Evolutionary conservation across 2,113 vertebrate genomes (phyloP), one percentile per base, ranked within the genome.

Genomic region (Picathartes gymnocephalus): DNA sequence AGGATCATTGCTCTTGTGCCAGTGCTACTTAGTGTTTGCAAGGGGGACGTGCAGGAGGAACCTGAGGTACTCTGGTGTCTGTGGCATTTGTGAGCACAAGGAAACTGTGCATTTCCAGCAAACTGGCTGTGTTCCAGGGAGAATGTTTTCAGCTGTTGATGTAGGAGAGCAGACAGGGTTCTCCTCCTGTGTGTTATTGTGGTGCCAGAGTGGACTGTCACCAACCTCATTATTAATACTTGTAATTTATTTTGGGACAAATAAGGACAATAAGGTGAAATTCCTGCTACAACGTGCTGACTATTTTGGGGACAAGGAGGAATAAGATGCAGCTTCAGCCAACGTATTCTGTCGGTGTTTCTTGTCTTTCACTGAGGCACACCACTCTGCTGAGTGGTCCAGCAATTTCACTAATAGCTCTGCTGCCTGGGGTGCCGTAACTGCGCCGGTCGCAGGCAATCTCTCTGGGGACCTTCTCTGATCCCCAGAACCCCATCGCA

Each of bases 111-210:
- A 4, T 28, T 62, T 42, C 25, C 40, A 84, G 28, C 33, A 44
- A 22, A 27, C 40, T 17, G 12, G 5, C 18, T 19, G 8, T 42
- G 21, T 42, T 65, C 64, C n/a, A 10, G 23, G 24, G 21, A 21
- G 30, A 58, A 20, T 13, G 15, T 66, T 87, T 27, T 5, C 71
- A 44, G 40, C 4, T 37, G 3, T 9, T 44, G 50, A 6, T 37
- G 54, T 2, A 31, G 70, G 39, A 89, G 27, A 66, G 53, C 13
- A 35, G 54, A 13, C 47, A 37, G 9, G 15, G 28, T 2, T 45
- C 44, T 71, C 22, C 31, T 78, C 22, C 54, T 80, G 27, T 0
- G 0, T 40, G 39, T 25, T 28, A 42, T 44, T 0, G 1, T 21
- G 9, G 12, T 45, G 27, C 30, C 44, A 39, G 45, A 35, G 42